A percentile compares a stretch with the other conserved stretches of the same genome.
These are phyloP conservation scores for Rhabdomys pumilio DNA, from an alignment of 2,797 vertebrate genomes.

Conservation along the genomic window DNA sequence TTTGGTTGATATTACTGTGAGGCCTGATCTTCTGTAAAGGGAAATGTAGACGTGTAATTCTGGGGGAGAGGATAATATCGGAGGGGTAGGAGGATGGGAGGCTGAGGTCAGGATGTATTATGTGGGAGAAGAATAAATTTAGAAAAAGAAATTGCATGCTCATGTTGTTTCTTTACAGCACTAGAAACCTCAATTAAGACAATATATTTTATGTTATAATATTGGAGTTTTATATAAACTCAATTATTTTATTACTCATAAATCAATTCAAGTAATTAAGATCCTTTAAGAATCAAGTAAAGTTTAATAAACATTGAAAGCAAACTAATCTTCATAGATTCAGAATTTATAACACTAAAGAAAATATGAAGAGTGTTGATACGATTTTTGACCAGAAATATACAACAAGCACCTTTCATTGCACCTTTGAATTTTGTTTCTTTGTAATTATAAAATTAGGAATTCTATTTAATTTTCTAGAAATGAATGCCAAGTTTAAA, in stretches of 20 bases:
- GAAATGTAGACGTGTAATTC: background rate
- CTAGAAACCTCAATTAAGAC: background rate
- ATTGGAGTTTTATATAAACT: background rate
- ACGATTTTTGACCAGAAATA: slow-evolving; percentile 14
- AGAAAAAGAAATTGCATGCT: background rate
- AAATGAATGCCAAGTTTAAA: background rate
- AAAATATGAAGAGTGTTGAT: background rate
- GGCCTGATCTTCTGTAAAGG: background rate
- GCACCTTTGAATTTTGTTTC: background rate
- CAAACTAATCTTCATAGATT: background rate
- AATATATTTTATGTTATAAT: background rate
- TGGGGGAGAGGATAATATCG: background rate
- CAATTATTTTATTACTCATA: slow-evolving; percentile 24
- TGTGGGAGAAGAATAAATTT: background rate
- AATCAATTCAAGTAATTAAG: background rate
- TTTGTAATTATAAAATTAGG: background rate
- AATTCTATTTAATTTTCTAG: background rate
- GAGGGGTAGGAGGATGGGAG: background rate
- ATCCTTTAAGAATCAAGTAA: background rate
- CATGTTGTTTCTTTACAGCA: background rate
- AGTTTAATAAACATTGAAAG: slow-evolving; percentile 6
- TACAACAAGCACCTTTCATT: background rate
- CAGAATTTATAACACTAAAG: background rate
- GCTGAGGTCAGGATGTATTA: background rate
- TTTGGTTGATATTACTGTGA: background rate